Evolutionary conservation across 2,888 invertebrate genomes (phyloP).

Genomic region (Hololepta plana): DNA sequence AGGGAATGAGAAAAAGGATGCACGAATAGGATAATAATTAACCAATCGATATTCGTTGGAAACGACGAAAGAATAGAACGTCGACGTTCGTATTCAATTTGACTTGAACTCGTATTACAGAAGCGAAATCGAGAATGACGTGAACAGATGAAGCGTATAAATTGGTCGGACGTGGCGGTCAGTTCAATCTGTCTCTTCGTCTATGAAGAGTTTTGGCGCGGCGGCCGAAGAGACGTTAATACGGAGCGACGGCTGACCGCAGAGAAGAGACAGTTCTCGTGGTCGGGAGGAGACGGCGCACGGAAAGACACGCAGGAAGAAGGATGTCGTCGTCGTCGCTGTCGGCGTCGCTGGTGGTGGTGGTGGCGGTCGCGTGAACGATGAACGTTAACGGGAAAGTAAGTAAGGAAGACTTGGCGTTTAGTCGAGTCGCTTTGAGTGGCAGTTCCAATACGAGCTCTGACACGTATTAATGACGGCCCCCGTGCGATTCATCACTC

Average conservation of each 20-base stretch:
- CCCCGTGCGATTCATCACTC: constrained; percentile 29
- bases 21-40: no score
- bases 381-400: no score
- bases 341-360: constrained; percentile 1
- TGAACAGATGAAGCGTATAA: constrained; percentile 12
- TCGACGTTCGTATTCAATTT: no score
- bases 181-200: constrained; percentile 17
- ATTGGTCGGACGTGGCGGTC: constrained; percentile 13
- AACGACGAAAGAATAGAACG: no score
- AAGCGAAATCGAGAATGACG: constrained; percentile 10
- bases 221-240: constrained; percentile 17
- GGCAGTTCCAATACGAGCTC: constrained; percentile 27
- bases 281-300: constrained; percentile 2
- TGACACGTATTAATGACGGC: constrained; percentile 31
- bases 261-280: constrained; percentile 2
- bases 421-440: constrained; percentile 17
- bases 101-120: no score
- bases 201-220: constrained; percentile 19
- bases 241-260: no score
- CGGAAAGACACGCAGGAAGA: background rate
- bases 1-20: no score
- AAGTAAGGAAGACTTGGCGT: background rate
- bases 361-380: background rate
- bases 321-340: no score
- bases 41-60: no score